phyloP scores from a whole-genome alignment of 30 jellyfish, hydroid and myxozoan genomes.

The Nemopilema nomurai region DNA sequence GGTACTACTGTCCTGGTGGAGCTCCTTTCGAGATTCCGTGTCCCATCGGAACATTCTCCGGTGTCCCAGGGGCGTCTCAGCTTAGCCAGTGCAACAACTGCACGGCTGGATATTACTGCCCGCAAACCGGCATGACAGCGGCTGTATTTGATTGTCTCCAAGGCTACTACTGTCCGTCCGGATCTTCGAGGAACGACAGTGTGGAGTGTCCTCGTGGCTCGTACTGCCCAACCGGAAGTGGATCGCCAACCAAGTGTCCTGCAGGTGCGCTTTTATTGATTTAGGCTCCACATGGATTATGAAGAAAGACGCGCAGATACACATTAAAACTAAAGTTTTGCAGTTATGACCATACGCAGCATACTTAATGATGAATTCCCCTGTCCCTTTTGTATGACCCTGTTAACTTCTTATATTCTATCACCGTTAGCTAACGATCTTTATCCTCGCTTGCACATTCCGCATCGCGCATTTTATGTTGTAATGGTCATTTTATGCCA shows the following conservation, averaged over 20 bases:
- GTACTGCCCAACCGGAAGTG: constrained; percentile 91
- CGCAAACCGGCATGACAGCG: constrained; percentile 84
- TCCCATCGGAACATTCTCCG: constrained; percentile 92
- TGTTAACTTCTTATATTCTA: too few species aligned
- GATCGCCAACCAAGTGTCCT: constrained; percentile 85
- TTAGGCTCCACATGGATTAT: too few species aligned
- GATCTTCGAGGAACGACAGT: constrained; percentile 82
- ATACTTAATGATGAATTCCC: too few species aligned
- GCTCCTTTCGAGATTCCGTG: constrained; percentile 74
- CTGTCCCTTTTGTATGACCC: too few species aligned
- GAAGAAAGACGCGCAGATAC: too few species aligned
- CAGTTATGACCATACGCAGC: too few species aligned
- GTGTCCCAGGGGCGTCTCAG: constrained; percentile 56
- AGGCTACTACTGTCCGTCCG: constrained; percentile 94
- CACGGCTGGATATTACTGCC: constrained; percentile 94
- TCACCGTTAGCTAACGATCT: too few species aligned
- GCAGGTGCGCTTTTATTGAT: constrained; percentile 71
- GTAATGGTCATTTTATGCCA: too few species aligned
- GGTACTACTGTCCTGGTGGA: constrained; percentile 92
- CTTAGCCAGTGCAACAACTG: constrained; percentile 85
- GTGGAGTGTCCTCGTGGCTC: constrained; percentile 93
- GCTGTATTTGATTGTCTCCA: constrained; percentile 79
- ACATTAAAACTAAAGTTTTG: too few species aligned
- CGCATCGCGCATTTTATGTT: too few species aligned
- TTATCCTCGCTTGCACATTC: too few species aligned